Evolutionary conservation across 2,797 vertebrate genomes (phyloP).

Genomic region (Zalophus californianus): DNA sequence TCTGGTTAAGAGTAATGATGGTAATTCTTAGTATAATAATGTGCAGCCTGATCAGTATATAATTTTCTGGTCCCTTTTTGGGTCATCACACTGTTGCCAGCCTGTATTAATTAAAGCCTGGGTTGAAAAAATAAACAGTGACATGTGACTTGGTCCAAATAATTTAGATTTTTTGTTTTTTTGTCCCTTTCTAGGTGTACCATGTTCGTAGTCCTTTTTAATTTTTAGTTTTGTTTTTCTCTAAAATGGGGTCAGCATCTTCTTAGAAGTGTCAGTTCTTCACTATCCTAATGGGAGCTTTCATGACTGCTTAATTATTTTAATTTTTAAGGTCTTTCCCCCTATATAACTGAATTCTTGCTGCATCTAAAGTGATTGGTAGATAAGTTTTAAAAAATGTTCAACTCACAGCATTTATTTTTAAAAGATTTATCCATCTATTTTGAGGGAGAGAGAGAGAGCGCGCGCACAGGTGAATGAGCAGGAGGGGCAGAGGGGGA

Average conservation of each 20-base stretch:
- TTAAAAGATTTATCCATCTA: not conserved
- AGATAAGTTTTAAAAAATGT: not conserved
- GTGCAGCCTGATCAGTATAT: not conserved
- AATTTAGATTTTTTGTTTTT: not conserved
- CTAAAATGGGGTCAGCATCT: not conserved
- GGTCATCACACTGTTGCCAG: not conserved
- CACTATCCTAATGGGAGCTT: not conserved
- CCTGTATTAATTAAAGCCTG: not conserved
- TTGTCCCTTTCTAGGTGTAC: not conserved
- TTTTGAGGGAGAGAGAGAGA: not conserved
- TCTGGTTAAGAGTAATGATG: not conserved
- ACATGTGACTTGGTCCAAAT: not conserved
- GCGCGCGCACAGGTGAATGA: fast-evolving
- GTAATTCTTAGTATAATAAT: not conserved
- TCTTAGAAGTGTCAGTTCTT: not conserved
- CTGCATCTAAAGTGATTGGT: not conserved
- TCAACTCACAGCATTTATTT: not conserved
- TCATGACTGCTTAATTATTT: not conserved
- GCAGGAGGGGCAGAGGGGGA: not conserved
- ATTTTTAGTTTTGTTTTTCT: not conserved
- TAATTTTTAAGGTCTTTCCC: not conserved
- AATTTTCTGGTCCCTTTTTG: not conserved
- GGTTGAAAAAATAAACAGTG: not conserved
- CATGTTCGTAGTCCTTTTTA: not conserved
- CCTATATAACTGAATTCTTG: not conserved